Evolutionary conservation across 2,797 vertebrate species (phyloP).

Genomic region (Notamacropus eugenii): DNA sequence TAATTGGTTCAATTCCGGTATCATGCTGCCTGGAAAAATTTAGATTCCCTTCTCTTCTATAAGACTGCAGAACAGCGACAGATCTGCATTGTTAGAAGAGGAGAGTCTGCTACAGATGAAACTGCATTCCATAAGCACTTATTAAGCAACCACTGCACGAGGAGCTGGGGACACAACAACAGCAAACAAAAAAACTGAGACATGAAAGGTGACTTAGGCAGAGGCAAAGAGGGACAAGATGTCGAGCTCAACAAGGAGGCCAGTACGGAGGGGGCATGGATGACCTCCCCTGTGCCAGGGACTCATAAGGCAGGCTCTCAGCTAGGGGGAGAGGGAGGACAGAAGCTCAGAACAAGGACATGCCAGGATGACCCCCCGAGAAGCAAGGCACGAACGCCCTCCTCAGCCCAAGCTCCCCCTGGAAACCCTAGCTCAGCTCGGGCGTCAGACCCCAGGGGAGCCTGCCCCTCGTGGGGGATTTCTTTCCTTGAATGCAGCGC

Average conservation of each 20-base stretch:
- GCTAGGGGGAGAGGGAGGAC: neutral
- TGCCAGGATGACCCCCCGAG: neutral
- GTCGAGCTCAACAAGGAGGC: neutral
- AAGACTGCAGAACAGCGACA: neutral
- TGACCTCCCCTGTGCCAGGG: no score
- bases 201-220: neutral
- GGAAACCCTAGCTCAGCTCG: neutral
- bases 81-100: neutral
- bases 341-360: neutral
- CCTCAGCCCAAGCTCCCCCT: neutral
- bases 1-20: neutral
- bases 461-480: neutral
- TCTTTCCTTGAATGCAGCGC: neutral
- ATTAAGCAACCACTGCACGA: neutral
- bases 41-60: neutral
- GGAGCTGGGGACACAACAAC: neutral
- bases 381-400: neutral
- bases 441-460: neutral
- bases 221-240: neutral
- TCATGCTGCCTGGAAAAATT: neutral
- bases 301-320: neutral
- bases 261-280: neutral
- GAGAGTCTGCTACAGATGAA: neutral
- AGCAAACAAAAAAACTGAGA: neutral
- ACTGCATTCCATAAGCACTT: neutral